A percentile compares a stretch with the other conserved stretches of the same genome.
These are phyloP conservation scores for Apamea sordens DNA, from an alignment of 2,888 invertebrate genomes.

Conservation along the genomic window DNA sequence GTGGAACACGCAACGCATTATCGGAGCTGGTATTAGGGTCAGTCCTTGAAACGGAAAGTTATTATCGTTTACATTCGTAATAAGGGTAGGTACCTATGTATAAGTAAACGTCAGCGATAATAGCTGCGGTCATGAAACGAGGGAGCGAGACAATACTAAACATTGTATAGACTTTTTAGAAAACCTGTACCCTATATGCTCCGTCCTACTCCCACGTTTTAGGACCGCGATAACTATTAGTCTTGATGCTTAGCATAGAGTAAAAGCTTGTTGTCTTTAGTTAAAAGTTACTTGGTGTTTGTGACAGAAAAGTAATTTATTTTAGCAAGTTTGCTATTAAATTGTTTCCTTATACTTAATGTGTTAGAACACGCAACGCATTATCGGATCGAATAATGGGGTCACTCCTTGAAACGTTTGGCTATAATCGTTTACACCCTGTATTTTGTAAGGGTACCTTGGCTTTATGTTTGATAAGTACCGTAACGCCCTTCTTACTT, in stretches of 20 bases:
- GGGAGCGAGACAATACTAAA: neutral
- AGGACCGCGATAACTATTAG: neutral
- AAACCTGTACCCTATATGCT: neutral
- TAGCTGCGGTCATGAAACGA: neutral
- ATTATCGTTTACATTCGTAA: conserved; percentile 20
- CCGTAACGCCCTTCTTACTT: neutral
- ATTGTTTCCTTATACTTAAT: conserved; percentile 18
- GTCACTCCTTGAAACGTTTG: conserved; percentile 28
- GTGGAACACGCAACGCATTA: conserved; percentile 48
- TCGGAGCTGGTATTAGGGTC: conserved; percentile 5
- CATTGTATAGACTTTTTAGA: neutral
- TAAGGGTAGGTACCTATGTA: neutral
- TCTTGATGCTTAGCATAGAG: neutral
- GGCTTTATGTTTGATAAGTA: conserved; percentile 8
- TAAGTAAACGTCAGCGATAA: neutral
- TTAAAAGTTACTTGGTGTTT: conserved; percentile 22
- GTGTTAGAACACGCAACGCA: conserved; percentile 42
- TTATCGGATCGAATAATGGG: conserved; percentile 24
- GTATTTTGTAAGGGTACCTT: conserved; percentile 19
- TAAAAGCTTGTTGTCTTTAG: neutral
- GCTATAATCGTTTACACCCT: conserved; percentile 16
- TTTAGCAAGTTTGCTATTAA: conserved; percentile 32
- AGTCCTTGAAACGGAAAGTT: conserved; percentile 27
- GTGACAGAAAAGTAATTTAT: conserved; percentile 31
- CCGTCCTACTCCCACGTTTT: neutral